Conservation (phyloP, 2,113 vertebrate species). For the Platichthys stellatus region DNA sequence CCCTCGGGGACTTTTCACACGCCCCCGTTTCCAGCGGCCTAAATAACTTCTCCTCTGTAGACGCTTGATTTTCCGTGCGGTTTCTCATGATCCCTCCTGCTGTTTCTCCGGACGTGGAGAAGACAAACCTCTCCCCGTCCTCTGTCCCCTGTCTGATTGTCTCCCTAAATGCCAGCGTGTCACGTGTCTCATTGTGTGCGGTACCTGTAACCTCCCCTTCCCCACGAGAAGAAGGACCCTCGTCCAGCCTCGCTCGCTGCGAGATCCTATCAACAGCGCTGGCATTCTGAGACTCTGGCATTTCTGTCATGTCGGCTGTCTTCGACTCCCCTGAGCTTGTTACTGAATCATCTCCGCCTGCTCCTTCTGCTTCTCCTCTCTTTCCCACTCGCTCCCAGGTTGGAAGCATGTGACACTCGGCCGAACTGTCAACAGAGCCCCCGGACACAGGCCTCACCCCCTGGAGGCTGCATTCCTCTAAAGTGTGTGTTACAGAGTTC, state of each 20-base stretch:
- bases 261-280: constrained; percentile 71
- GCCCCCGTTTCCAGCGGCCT: constrained; percentile 53
- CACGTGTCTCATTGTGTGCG: constrained; percentile 49
- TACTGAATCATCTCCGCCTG: constrained; percentile 49
- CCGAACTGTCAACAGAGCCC: constrained; percentile 52
- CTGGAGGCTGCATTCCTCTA: constrained; percentile 50
- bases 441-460: constrained; percentile 40
- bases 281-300: constrained; percentile 62
- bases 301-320: constrained; percentile 67
- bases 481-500: constrained; percentile 52
- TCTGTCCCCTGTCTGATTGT: constrained; percentile 61
- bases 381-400: constrained; percentile 38
- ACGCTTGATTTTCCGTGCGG: constrained; percentile 41
- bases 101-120: constrained; percentile 55
- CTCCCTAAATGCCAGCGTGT: constrained; percentile 77
- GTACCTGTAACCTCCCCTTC: constrained; percentile 63
- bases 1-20: constrained; percentile 43
- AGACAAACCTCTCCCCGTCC: constrained; percentile 50
- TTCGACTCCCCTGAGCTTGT: constrained; percentile 67
- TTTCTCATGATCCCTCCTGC: constrained; percentile 43
- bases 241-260: constrained; percentile 53
- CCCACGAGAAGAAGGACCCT: constrained; percentile 58
- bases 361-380: constrained; percentile 53
- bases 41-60: constrained; percentile 50
- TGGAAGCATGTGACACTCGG: constrained; percentile 44